These are phyloP conservation scores for Eilema depressum DNA, from an alignment of 2,888 invertebrate genomes.

Conservation along the genomic window DNA sequence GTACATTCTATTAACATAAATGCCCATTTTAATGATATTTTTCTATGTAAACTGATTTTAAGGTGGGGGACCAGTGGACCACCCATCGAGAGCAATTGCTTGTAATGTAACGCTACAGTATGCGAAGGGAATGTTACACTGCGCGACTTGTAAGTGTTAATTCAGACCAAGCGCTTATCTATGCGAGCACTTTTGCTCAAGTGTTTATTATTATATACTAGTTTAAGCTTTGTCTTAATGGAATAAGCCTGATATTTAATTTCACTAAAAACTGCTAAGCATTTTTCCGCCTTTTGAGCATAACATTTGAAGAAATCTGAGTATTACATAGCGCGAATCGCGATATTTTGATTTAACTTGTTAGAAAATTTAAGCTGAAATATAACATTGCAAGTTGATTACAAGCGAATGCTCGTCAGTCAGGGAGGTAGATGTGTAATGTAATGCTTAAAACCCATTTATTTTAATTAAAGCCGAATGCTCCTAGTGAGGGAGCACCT, in stretches of 20 bases:
- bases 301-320: too few species aligned
- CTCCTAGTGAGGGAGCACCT: not conserved
- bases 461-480: not conserved
- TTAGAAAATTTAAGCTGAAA: too few species aligned
- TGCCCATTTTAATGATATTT: not conserved
- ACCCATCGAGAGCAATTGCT: not conserved
- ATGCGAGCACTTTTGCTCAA: too few species aligned
- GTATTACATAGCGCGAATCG: accelerated
- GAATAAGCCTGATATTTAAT: too few species aligned
- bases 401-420: not conserved
- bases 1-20: not conserved
- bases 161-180: too few species aligned
- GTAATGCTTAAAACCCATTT: not conserved
- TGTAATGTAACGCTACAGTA: not conserved
- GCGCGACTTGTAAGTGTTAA: not conserved
- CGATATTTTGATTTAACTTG: too few species aligned
- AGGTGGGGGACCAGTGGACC: not conserved
- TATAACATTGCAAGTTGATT: not conserved
- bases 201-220: too few species aligned
- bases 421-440: not conserved
- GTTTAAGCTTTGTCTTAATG: too few species aligned
- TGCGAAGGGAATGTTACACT: not conserved
- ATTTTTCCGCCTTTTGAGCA: too few species aligned
- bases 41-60: not conserved
- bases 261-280: too few species aligned